These are phyloP conservation scores for Corythornis madagascariensis DNA, from an alignment of 2,113 vertebrate species.

Conservation along the genomic window DNA sequence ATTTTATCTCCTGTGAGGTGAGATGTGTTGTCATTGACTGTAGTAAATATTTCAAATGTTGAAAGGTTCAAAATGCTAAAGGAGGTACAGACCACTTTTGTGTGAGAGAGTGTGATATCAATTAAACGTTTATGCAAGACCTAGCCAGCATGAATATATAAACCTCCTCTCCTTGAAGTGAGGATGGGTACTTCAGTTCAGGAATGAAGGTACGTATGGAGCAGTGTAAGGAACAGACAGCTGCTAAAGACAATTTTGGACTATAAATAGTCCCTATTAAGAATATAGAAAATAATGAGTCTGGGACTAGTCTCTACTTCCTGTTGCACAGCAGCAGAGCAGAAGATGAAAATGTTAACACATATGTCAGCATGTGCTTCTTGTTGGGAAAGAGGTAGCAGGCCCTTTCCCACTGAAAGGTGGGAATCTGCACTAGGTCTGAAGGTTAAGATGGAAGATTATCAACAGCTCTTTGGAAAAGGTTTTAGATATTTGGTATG, in stretches of 20 bases:
- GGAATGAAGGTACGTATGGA: constrained; percentile 26
- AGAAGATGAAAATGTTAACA: not conserved
- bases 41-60: constrained; percentile 45
- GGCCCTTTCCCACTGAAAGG: not conserved
- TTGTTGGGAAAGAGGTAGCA: not conserved
- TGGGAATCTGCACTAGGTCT: not conserved
- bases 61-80: not conserved
- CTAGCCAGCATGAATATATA: constrained; percentile 58
- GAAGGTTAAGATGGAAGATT: not conserved
- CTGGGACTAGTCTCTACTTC: not conserved
- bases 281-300: constrained; percentile 36
- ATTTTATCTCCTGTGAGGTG: constrained; percentile 6
- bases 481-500: not conserved
- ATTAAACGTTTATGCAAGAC: constrained; percentile 49
- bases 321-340: not conserved
- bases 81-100: not conserved
- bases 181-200: constrained; percentile 40
- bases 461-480: not conserved
- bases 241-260: constrained; percentile 40
- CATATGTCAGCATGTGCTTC: not conserved
- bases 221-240: constrained; percentile 46
- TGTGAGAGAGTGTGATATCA: constrained; percentile 11
- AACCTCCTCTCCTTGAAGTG: constrained; percentile 53
- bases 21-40: not conserved
- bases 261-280: constrained; percentile 7